A percentile compares a stretch with the other conserved stretches of the same genome.
Conservation (phyloP, 1,140 invertebrate species). For the Drosophila nikananu region DNA sequence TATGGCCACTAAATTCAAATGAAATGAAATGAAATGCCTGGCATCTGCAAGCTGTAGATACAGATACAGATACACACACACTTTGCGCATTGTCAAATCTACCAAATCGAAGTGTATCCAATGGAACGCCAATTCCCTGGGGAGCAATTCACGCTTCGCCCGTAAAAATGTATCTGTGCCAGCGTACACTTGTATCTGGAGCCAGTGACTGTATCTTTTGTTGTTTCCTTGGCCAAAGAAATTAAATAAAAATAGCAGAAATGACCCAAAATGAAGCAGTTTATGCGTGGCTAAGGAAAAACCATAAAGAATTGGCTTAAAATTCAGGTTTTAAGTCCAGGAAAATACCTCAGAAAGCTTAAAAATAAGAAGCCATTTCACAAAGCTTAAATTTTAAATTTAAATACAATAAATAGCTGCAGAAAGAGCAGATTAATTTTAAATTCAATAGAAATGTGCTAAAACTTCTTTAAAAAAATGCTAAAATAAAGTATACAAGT, state of each 20-base stretch:
- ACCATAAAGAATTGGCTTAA: not conserved
- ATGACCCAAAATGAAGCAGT: constrained; percentile 29
- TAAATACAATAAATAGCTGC: too few relatives aligned
- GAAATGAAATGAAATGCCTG: constrained; percentile 46
- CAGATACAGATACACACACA: constrained; percentile 28
- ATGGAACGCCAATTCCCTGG: constrained; percentile 65
- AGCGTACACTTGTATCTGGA: constrained; percentile 22
- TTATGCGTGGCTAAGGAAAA: constrained; percentile 14
- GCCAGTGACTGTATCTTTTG: constrained; percentile 2
- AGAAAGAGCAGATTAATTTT: not conserved
- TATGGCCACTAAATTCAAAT: constrained; percentile 71
- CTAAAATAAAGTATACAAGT: too few relatives aligned
- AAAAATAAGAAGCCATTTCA: not conserved
- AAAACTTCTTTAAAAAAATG: not conserved
- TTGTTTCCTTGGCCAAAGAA: constrained; percentile 30
- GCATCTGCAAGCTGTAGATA: constrained; percentile 14
- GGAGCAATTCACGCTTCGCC: constrained; percentile 67
- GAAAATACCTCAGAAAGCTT: not conserved
- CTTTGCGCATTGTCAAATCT: constrained; percentile 70
- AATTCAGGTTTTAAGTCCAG: not conserved
- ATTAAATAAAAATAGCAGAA: constrained; percentile 57
- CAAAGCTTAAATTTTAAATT: too few relatives aligned
- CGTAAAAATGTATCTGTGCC: constrained; percentile 62
- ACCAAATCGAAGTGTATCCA: constrained; percentile 76
- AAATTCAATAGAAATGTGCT: not conserved